These are phyloP conservation scores for Bathynomus jamesi DNA, from an alignment of 1,140 invertebrate species.

Conservation along the genomic window DNA sequence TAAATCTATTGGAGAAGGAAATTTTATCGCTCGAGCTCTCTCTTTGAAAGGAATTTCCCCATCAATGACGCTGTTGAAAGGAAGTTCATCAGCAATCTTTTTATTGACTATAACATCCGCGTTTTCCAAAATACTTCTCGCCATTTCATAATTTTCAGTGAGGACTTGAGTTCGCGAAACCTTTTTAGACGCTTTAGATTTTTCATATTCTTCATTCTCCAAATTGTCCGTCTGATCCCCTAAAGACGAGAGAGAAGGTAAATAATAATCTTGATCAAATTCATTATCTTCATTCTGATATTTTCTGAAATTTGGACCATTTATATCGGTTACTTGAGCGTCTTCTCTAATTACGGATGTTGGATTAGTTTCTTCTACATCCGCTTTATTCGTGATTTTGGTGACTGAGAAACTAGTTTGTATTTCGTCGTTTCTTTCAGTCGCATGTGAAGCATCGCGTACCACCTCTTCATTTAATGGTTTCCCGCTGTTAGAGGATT, in stretches of 20 bases:
- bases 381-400: background rate
- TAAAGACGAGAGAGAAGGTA: background rate
- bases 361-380: no score
- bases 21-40: slow-evolving; percentile 23
- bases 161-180: background rate
- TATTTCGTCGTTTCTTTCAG: no score
- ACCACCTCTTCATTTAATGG: no score
- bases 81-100: background rate
- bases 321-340: background rate
- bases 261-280: no score
- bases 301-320: no score
- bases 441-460: no score
- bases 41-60: slow-evolving; percentile 29
- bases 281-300: no score
- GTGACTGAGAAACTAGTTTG: background rate
- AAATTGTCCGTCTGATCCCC: background rate
- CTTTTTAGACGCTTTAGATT: background rate
- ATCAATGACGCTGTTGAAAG: slow-evolving; percentile 34
- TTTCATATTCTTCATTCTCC: background rate
- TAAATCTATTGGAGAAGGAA: background rate
- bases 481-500: no score
- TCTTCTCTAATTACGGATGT: background rate
- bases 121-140: background rate
- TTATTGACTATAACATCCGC: background rate
- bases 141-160: background rate